Conservation (phyloP, 92 coral and sea anemone genomes). For the Isaurus tuberculatus region DNA sequence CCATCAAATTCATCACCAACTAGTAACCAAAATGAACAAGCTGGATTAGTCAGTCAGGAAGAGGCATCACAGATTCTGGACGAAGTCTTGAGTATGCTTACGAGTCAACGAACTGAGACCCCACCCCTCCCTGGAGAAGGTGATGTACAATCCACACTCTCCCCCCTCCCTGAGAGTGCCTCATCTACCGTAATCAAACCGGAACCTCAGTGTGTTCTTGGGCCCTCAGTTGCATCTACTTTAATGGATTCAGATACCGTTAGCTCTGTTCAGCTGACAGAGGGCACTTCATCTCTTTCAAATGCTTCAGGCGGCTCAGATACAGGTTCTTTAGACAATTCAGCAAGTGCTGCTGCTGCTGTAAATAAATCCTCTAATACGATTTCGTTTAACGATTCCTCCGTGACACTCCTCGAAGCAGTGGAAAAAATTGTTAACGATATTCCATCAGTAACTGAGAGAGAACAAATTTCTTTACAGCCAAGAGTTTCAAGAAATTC, state of each 20-base stretch:
- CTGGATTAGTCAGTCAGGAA: slow-evolving; percentile 3
- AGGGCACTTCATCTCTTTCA: not conserved
- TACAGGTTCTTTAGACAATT: not conserved
- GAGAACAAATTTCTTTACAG: slow-evolving; percentile 20
- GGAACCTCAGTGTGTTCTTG: slow-evolving; percentile 25
- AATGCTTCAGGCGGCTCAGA: not conserved
- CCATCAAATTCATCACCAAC: slow-evolving; percentile 34
- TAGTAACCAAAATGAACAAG: slow-evolving; percentile 26
- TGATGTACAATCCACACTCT: slow-evolving; percentile 33
- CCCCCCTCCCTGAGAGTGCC: slow-evolving; percentile 32
- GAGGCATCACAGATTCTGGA: slow-evolving; percentile 27
- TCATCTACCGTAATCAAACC: slow-evolving; percentile 34
- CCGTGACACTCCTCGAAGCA: slow-evolving; percentile 60
- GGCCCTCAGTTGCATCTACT: slow-evolving; percentile 44
- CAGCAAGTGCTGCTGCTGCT: not conserved
- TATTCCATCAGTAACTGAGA: slow-evolving; percentile 19
- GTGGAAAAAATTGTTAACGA: slow-evolving; percentile 62
- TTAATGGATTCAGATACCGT: slow-evolving; percentile 33
- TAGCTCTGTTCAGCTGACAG: not conserved
- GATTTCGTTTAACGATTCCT: slow-evolving; percentile 1
- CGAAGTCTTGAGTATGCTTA: slow-evolving; percentile 17
- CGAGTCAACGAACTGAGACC: slow-evolving; percentile 15
- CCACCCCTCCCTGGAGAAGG: slow-evolving; percentile 44
- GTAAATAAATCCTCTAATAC: not conserved
- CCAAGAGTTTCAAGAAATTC: slow-evolving; percentile 9